Evolutionary conservation across 2,797 vertebrate species (phyloP), one percentile per base, ranked within the genome.

Genomic region (Mallotus villosus): DNA sequence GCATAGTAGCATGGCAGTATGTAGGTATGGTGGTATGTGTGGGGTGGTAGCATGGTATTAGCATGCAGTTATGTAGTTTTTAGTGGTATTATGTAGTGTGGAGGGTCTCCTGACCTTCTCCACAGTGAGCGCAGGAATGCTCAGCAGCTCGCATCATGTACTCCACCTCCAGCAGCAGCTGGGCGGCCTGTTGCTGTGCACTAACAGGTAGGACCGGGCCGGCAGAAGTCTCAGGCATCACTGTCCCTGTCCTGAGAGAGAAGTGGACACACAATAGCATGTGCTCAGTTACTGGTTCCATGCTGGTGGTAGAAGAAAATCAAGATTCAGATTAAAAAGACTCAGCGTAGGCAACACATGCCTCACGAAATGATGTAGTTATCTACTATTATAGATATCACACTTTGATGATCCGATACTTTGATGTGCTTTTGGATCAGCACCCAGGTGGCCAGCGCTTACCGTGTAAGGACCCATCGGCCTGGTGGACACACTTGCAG

Each of bases 111-210:
- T 81, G 96, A n/a, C 95, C 94, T 84, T 97, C 95, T 73, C 95
- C 95, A 0, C 95, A 0, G 93, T 92, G 49, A 97, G 93, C 91
- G n/a, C 94, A 92, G 0, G 92, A 86, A 0, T 94, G 94, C 82
- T 95, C 94, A 97, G 91, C 57, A 96, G 90, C 85, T 96, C 95
- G n/a, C 70, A 95, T 93, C 93, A 96, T 96, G 82, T 95, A 96
- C 85, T 95, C 93, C 4, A 93, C 93, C 78, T 96, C 95, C n/a
- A 94, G 79, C 46, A 94, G 88, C 72, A 95, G 83, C 66, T 94
- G 93, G 0, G 95, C n/a, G n/a, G 94, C 79, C 92, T 87, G 83
- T 96, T 94, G 24, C 94, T 95, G 55, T 94, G 90, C 67, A 95
- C 94, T 11, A 96, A 80, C 70, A 94, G 91, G 0, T 94, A 94